Evolutionary conservation across 2,797 vertebrate species (phyloP), one percentile per base, ranked within the genome.

Genomic region (Etheostoma nigrum): DNA sequence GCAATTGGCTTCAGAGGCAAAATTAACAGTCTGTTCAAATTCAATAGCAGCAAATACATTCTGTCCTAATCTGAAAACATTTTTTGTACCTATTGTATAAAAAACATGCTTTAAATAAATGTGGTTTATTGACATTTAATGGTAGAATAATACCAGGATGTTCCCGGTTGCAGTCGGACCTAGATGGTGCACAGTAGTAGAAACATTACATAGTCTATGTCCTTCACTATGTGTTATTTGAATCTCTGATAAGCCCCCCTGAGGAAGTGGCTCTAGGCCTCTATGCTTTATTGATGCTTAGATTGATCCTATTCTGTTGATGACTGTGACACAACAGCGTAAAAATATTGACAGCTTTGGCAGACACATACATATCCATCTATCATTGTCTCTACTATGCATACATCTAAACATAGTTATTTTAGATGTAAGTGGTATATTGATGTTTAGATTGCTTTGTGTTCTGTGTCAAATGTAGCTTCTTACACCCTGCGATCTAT

Each of bases 231-330:
- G 72, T 85, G 86, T 73, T 53, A n/a, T 73, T 52, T 67, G 79
- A 82, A 83, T 90, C 61, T 75, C 45, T 53, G 71, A 80, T 79
- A 62, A 83, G 54, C 16, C 42, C 12, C 45, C 72, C 76, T 53
- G 55, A 68, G 81, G 66, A 83, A 79, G 76, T 52, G 42, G 67
- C 80, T 85, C 8, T 0, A 13, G 69, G 83, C 67, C 12, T 60
- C 14, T 12, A 14, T 82, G 62, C 55, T 83, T 84, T 86, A 91
- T 88, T 83, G 80, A 87, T 74, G 76, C 69, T 55, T 5, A 30
- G 58, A 86, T 89, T 85, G 85, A 86, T 87, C 67, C 62, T 36
- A 15, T 80, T 82, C 68, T 63, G 53, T 59, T 82, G 76, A 76
- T 58, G 58, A 71, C 64, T 48, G 42, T 53, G 48, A 78, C 71